These are phyloP conservation scores for Tympanuchus pallidicinctus DNA, from an alignment of 2,113 vertebrate genomes.

Conservation along the genomic window DNA sequence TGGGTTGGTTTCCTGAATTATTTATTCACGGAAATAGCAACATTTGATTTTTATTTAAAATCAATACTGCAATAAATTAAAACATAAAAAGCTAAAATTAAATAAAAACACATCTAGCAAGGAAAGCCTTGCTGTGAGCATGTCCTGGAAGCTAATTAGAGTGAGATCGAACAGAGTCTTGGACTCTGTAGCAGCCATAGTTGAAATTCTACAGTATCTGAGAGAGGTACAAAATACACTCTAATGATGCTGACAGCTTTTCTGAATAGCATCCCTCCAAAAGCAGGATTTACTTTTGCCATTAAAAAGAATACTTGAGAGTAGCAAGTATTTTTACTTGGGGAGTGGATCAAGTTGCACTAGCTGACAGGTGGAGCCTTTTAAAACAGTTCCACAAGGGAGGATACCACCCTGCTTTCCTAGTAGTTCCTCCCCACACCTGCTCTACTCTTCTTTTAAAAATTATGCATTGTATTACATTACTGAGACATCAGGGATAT, in stretches of 20 bases:
- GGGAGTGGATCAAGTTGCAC: background rate
- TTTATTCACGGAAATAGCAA: background rate
- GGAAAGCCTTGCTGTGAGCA: background rate
- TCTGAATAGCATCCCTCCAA: background rate
- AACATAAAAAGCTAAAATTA: conserved; percentile 7
- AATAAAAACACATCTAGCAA: conserved; percentile 8
- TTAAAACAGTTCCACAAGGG: conserved; percentile 14
- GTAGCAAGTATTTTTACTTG: background rate
- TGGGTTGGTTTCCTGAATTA: conserved; percentile 24
- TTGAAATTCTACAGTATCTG: background rate
- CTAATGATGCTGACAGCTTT: background rate
- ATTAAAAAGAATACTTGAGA: background rate
- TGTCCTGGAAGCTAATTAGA: background rate
- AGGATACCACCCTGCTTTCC: conserved; percentile 8
- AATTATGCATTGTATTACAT: background rate
- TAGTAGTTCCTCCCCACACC: background rate
- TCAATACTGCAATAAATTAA: conserved; percentile 18
- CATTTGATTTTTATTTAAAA: conserved; percentile 35
- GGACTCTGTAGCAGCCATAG: background rate
- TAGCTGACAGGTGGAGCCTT: background rate
- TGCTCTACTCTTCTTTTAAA: background rate
- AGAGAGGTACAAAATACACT: background rate
- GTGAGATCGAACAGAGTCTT: background rate
- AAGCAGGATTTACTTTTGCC: background rate
- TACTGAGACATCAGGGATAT: background rate